Evolutionary conservation across 2,888 invertebrate genomes (phyloP).

Genomic region (Quadroppia sp.): DNA sequence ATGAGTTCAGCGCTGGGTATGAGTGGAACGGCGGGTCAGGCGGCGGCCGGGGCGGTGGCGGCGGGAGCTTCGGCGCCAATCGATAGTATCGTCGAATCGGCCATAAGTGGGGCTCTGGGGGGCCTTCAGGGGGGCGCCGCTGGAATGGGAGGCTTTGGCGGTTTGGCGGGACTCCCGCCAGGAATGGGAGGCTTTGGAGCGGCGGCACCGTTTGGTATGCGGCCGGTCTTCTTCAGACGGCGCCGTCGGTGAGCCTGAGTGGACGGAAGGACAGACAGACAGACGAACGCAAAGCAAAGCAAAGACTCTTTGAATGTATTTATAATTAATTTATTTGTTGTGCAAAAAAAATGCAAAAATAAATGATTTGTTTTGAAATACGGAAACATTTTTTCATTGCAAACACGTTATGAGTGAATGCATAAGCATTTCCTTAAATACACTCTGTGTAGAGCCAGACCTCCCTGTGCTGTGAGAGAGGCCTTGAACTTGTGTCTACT

Average conservation of each 20-base stretch:
- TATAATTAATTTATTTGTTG: too few relatives aligned
- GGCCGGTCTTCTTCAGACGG: constrained; percentile 1
- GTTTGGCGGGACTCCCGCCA: background rate
- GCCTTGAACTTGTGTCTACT: too few relatives aligned
- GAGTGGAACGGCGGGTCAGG: background rate
- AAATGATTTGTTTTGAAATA: too few relatives aligned
- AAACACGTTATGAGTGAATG: too few relatives aligned
- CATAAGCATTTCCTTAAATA: too few relatives aligned
- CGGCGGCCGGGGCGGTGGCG: background rate
- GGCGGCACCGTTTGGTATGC: background rate
- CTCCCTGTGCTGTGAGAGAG: too few relatives aligned
- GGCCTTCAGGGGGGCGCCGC: background rate
- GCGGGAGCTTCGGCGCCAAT: background rate
- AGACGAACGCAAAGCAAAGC: too few relatives aligned
- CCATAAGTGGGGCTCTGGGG: background rate
- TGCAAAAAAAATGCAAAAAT: too few relatives aligned
- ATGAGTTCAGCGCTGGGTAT: constrained; percentile 3
- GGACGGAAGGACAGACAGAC: too few relatives aligned
- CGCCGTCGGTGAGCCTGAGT: background rate
- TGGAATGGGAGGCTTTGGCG: background rate
- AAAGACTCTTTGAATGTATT: too few relatives aligned
- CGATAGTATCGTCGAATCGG: background rate
- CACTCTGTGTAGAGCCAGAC: too few relatives aligned
- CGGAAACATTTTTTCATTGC: too few relatives aligned
- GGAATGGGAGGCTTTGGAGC: constrained; percentile 5